Evolutionary conservation across 2,113 vertebrate species (phyloP).

Genomic region (Rostratula benghalensis): DNA sequence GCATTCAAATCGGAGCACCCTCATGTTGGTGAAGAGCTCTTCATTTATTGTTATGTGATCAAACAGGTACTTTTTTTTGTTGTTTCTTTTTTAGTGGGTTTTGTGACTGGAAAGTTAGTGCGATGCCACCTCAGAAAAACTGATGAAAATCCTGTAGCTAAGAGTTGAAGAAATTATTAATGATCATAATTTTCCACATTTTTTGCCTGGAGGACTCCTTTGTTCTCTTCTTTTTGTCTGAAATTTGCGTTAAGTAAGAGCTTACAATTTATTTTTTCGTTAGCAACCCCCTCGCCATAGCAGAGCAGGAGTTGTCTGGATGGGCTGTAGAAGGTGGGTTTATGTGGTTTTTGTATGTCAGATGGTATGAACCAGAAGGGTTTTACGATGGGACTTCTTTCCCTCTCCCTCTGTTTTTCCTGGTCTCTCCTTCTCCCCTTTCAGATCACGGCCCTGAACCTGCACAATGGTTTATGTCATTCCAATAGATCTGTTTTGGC

Average conservation of each 20-base stretch:
- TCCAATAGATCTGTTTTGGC: background rate
- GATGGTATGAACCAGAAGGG: background rate
- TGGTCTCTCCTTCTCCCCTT: background rate
- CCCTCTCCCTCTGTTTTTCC: background rate
- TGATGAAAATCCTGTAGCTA: background rate
- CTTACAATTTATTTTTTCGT: background rate
- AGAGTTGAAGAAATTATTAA: conserved; percentile 18
- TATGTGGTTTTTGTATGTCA: accelerated
- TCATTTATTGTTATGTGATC: background rate
- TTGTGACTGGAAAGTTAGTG: background rate
- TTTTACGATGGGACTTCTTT: background rate
- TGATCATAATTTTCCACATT: background rate
- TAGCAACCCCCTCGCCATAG: background rate
- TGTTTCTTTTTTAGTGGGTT: background rate
- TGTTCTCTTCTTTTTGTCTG: conserved; percentile 54
- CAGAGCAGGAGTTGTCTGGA: background rate
- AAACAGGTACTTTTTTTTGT: background rate
- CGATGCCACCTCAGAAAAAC: background rate
- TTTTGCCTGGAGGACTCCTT: conserved; percentile 48
- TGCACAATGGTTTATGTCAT: accelerated
- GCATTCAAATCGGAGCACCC: accelerated
- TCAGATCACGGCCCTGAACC: accelerated
- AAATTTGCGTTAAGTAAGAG: conserved; percentile 13
- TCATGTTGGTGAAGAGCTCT: background rate
- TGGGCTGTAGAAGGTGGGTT: background rate